These are phyloP conservation scores for Caerostris darwini DNA, from an alignment of 1,140 invertebrate species.

Conservation along the genomic window DNA sequence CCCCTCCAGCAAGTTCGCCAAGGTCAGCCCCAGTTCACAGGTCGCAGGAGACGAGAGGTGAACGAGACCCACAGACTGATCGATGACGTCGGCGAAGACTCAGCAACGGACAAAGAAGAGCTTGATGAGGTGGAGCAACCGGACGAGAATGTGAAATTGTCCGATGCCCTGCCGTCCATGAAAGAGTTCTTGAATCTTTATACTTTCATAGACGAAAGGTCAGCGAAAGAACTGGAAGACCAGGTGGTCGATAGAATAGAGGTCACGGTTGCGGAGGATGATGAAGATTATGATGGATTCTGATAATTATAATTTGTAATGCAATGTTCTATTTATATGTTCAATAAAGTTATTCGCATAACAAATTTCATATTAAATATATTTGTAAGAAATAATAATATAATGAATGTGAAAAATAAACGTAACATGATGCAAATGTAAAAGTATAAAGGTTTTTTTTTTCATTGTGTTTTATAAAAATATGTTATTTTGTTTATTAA, in stretches of 20 bases:
- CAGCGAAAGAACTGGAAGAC: slow-evolving; percentile 41
- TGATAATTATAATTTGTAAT: background rate
- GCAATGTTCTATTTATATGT: too few species aligned
- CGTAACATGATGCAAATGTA: too few species aligned
- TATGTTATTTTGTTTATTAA: too few species aligned
- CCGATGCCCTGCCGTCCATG: background rate
- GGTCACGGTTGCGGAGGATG: slow-evolving; percentile 42
- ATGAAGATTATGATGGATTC: slow-evolving; percentile 22
- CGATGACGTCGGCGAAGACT: background rate
- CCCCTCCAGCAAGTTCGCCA: slow-evolving; percentile 65
- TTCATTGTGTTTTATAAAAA: too few species aligned
- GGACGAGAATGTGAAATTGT: slow-evolving; percentile 22
- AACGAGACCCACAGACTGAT: background rate
- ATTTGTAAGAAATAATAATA: too few species aligned
- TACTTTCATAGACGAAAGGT: slow-evolving; percentile 18
- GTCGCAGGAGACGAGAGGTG: slow-evolving; percentile 9
- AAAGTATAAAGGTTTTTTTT: too few species aligned
- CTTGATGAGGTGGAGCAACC: background rate
- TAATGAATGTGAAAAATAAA: too few species aligned
- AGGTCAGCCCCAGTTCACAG: slow-evolving; percentile 69
- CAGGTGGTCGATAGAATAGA: slow-evolving; percentile 57
- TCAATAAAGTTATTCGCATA: background rate
- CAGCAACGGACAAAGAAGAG: background rate
- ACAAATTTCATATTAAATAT: background rate
- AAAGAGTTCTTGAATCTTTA: slow-evolving; percentile 52